Percentiles rank a stretch among this genome's conserved stretches.
Conservation (phyloP, 2,113 vertebrate genomes). For the Datnioides undecimradiatus region DNA sequence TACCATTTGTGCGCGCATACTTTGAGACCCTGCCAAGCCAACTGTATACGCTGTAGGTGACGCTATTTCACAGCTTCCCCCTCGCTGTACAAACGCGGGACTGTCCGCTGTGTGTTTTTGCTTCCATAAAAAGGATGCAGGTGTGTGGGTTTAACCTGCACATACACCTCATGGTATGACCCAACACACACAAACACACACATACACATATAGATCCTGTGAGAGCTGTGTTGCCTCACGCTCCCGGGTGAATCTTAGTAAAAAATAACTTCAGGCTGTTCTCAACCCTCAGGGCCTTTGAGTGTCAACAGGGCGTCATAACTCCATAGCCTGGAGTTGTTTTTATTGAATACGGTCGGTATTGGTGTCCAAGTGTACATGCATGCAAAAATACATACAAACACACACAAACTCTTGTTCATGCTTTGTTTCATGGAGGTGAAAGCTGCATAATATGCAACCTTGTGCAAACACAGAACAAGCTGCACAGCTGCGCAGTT, state of each 20-base stretch:
- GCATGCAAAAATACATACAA: neutral
- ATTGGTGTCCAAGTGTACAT: neutral
- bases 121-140: slow-evolving; percentile 74
- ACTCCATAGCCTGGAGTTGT: neutral
- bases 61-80: slow-evolving; percentile 43
- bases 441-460: neutral
- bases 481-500: too few relatives aligned
- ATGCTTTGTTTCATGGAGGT: neutral
- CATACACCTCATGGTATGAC: slow-evolving; percentile 34
- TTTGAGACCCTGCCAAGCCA: slow-evolving; percentile 46
- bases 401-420: neutral
- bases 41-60: slow-evolving; percentile 53
- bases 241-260: slow-evolving; percentile 21
- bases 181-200: slow-evolving; percentile 2
- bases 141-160: slow-evolving; percentile 66
- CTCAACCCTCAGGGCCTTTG: neutral
- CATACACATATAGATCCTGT: slow-evolving; percentile 13
- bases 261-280: slow-evolving; percentile 51
- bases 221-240: slow-evolving; percentile 14
- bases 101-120: slow-evolving; percentile 64
- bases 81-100: slow-evolving; percentile 43
- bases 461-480: too few relatives aligned
- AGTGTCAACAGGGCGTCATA: slow-evolving; percentile 37
- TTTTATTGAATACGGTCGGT: neutral
- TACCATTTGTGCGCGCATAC: slow-evolving; percentile 47